Evolutionary conservation across 2,113 vertebrate genomes (phyloP), one percentile per base, ranked within the genome.

Genomic region (Paraplagusia blochii): DNA sequence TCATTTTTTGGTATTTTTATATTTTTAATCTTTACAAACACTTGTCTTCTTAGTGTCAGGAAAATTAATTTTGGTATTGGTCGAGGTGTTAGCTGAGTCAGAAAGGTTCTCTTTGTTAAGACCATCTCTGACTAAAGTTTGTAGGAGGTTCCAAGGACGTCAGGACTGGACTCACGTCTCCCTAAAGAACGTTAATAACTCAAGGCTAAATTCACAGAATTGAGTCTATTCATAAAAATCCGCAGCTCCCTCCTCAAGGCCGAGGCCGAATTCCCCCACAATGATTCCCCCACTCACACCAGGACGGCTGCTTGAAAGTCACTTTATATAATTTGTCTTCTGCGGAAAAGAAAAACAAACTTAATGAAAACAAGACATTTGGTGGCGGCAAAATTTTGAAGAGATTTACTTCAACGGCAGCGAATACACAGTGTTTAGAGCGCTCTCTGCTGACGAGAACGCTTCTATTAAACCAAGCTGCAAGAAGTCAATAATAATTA

Each of bases 291-390:
- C 6, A 0, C 54, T 73, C 54, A 52, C 51, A 10, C 19, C 22
- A 43, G 44, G 50, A 71, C 58, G 59, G 43, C 58, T 33, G 50
- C 48, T 63, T 70, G 44, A 63, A 35, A 64, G 44, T 64, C n/a
- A n/a, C 66, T 15, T 66, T 9, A 14, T 76, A 39, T 58, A 69
- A 82, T 79, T 76, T 53, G 40, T 58, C 17, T 51, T 57, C 53
- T 66, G 45, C 16, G 56, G 40, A 47, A 53, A 80, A 55, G 39
- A 63, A 81, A 69, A 81, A 80, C 57, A 79, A 74, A 75, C 44
- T 13, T 39, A 15, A 44, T 57, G 49, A 9, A 52, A 63, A 22
- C 13, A 2, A 50, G 48, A 49, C 35, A 39, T 7, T 18, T 53
- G 49, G 72, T 78, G 60, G 69, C 64, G 53, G 74, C 19, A 58